Percentiles rank a stretch among this genome's conserved stretches.
phyloP scores from a whole-genome alignment of 2,113 vertebrate species.

The Clinocottus analis region DNA sequence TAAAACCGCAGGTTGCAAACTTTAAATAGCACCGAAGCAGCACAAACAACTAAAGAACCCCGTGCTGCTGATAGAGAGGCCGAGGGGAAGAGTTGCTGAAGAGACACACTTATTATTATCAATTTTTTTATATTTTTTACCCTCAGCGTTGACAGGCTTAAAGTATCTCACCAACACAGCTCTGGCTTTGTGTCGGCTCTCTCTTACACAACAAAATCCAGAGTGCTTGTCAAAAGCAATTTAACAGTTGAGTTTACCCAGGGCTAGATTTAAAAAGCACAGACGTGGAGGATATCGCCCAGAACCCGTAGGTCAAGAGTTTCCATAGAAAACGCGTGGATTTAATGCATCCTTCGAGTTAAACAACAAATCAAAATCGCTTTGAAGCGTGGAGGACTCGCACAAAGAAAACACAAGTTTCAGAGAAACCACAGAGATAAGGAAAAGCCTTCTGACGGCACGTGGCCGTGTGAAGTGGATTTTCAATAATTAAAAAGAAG shows the following conservation, averaged over 20 bases:
- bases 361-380: constrained; percentile 27
- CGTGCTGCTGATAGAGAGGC: constrained; percentile 35
- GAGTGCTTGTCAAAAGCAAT: constrained; percentile 43
- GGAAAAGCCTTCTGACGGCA: constrained; percentile 3
- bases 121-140: constrained; percentile 47
- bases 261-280: constrained; percentile 31
- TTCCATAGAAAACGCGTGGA: constrained; percentile 17
- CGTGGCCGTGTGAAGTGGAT: background rate
- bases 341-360: constrained; percentile 15
- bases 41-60: constrained; percentile 47
- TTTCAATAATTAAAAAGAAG: constrained; percentile 22
- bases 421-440: background rate
- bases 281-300: constrained; percentile 23
- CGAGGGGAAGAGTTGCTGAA: constrained; percentile 37
- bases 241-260: constrained; percentile 37
- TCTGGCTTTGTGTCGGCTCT: constrained; percentile 46
- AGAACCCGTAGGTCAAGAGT: constrained; percentile 24
- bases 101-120: constrained; percentile 61
- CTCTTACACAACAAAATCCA: constrained; percentile 42
- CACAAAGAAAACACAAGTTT: constrained; percentile 1
- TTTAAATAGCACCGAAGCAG: constrained; percentile 59
- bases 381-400: constrained; percentile 3
- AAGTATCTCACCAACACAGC: constrained; percentile 49
- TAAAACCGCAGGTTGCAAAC: constrained; percentile 60
- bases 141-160: constrained; percentile 31